Base-by-base conservation (phyloP, 2,888 invertebrate genomes). In the Agonopterix heracliana region DNA sequence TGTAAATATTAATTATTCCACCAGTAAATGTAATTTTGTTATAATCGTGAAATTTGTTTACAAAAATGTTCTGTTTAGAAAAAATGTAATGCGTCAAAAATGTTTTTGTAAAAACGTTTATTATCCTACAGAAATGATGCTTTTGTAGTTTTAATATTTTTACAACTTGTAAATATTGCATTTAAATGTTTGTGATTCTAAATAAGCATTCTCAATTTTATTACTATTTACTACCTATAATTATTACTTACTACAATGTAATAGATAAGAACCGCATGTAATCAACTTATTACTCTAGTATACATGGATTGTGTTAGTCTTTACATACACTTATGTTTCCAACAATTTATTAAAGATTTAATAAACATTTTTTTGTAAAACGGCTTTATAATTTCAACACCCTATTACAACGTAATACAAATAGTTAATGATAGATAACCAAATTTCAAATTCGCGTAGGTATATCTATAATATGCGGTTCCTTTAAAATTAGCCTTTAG, bases 131-230 rank as follows among this genome's bases (percentile, higher is more conserved):
- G n/a, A 38, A 38, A 26, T 26, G 5, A 26, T 26, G 26, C 26
- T 26, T 26, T 26, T 26, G 38, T 38, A 38, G 38, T 11, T 41
- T 41, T 41, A 57, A 56, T 53, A 59, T 54, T 54, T 56, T 63
- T 57, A 61, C 58, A 52, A 61, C 65, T 49, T 85, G 83, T 86
- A 85, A 82, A 86, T 85, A 85, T 77, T 82, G 87, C 86, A 86
- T 87, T 87, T 87, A 81, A 68, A 73, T 64, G 65, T 81, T 81
- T 83, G 83, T 83, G 81, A 81, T 83, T 79, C 74, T 68, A 59
- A 68, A 61, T 79, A 74, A 71, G 68, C 67, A 63, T 67, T 72
- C 57, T 67, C 64, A 63, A 56, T 68, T 64, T 63, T 61, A 55
- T 55, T 62, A 60, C 58, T 61, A 63, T 64, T 63, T 61, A 55